Evolutionary conservation across 30 jellyfish, hydroid and myxozoan species (phyloP), one percentile per base, ranked within the genome.

Genomic region (Chironex yamaguchii): DNA sequence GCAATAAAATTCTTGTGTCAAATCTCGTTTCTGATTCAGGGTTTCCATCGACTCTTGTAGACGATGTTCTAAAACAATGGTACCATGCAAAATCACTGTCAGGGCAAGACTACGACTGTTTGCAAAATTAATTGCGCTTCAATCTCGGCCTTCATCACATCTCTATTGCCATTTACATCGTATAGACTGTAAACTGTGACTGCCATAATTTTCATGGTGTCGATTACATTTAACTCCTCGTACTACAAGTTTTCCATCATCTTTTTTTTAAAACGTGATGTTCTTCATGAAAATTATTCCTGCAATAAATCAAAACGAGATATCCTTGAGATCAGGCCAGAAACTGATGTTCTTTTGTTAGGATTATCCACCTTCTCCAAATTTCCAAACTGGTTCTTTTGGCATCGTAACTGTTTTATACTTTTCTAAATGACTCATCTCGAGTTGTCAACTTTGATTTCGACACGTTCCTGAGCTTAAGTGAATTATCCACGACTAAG

Each of bases 351-450:
- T 48, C 67, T 72, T 48, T 71, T 49, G 22, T 72, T 72, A 2
- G 77, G 52, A 72, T 72, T 74, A 72, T 48, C 24, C 9, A 30
- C 17, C 86, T 72, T 27, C n/a, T 72, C 86, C 48, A 72, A 48
- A 22, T n/a, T n/a, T n/a, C n/a, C n/a, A n/a, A n/a, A 74, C 86
- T 72, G 9, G 1, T 72, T 20, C 78, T 36, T 4, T 42, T 35
- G 2, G 86, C 86, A 72, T 72, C 77, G 86, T 20, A 72, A 26
- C 86, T 36, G 86, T 72, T 50, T 81, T 65, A 76, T 3, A 76
- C 89, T 22, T 79, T 27, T n/a, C 89, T 2, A 2, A 76, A 29
- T 6, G 89, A 76, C 32, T 76, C 89, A 3, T 79, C n/a, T n/a
- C 89, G 89, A 3, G 89, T 30, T 11, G 34, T 28, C 83, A 79